Evolutionary conservation across 2,888 invertebrate genomes (phyloP).

Genomic region (Antheraea yamamai): DNA sequence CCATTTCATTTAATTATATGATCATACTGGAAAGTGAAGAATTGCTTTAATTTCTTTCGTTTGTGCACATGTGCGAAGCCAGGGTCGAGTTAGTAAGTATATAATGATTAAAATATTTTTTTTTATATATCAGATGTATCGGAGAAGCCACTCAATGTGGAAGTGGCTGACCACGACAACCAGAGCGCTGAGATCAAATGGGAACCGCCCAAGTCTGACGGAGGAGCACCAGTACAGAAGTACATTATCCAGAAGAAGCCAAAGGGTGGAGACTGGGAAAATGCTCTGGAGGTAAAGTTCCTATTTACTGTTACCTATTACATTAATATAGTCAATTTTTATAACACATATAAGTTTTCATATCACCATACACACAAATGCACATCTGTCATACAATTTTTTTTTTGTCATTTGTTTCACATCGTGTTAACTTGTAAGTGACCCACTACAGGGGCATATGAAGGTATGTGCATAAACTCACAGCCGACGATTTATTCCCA

Average conservation of each 20-base stretch:
- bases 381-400: too few species aligned
- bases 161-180: slow-evolving; percentile 96
- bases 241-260: slow-evolving; percentile 96
- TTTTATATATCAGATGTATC: slow-evolving; percentile 85
- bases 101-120: too few species aligned
- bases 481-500: too few species aligned
- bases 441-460: too few species aligned
- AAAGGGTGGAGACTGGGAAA: slow-evolving; percentile 94
- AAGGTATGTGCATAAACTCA: too few species aligned
- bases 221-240: slow-evolving; percentile 95
- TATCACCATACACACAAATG: neutral
- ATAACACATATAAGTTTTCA: neutral
- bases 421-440: too few species aligned
- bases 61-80: too few species aligned
- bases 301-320: neutral
- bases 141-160: slow-evolving; percentile 94
- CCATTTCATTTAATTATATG: too few species aligned
- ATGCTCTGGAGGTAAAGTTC: slow-evolving; percentile 87
- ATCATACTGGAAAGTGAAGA: too few species aligned
- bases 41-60: too few species aligned
- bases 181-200: slow-evolving; percentile 96
- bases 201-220: slow-evolving; percentile 93
- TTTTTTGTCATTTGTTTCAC: too few species aligned
- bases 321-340: neutral
- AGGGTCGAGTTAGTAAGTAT: too few species aligned